Conservation (phyloP, 2,888 invertebrate species). For the Zhengitettix transpicula region DNA sequence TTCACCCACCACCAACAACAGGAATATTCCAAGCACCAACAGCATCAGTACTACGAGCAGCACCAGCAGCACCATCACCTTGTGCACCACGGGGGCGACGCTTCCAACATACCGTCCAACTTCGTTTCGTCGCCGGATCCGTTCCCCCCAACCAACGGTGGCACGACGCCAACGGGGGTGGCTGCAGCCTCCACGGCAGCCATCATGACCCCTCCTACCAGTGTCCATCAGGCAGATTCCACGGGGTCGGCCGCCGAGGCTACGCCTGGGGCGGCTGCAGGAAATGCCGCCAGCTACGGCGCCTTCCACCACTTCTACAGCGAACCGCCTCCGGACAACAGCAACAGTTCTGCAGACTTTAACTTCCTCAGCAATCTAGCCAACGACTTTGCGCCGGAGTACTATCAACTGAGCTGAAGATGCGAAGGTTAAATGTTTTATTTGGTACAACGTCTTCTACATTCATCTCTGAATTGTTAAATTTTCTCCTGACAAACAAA, state of each 20-base stretch:
- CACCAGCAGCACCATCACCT: conserved; percentile 24
- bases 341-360: conserved; percentile 85
- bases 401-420: conserved; percentile 56
- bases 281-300: not conserved
- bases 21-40: conserved; percentile 29
- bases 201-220: conserved; percentile 42
- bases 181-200: conserved; percentile 25
- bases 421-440: not conserved
- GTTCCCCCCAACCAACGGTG: conserved; percentile 20
- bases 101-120: conserved; percentile 30
- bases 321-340: conserved; percentile 43
- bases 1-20: conserved; percentile 25
- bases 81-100: conserved; percentile 26
- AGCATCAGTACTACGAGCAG: conserved; percentile 21
- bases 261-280: not conserved
- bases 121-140: conserved; percentile 28
- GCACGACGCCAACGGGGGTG: conserved; percentile 20
- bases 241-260: not conserved
- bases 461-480: too few relatives aligned
- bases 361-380: conserved; percentile 84
- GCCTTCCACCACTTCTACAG: conserved; percentile 50
- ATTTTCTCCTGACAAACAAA: too few relatives aligned
- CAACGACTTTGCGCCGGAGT: conserved; percentile 85
- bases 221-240: conserved; percentile 16
- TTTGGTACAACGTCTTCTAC: too few relatives aligned